Evolutionary conservation across 2,113 vertebrate species (phyloP).

Genomic region (Porphyrio hochstetteri): DNA sequence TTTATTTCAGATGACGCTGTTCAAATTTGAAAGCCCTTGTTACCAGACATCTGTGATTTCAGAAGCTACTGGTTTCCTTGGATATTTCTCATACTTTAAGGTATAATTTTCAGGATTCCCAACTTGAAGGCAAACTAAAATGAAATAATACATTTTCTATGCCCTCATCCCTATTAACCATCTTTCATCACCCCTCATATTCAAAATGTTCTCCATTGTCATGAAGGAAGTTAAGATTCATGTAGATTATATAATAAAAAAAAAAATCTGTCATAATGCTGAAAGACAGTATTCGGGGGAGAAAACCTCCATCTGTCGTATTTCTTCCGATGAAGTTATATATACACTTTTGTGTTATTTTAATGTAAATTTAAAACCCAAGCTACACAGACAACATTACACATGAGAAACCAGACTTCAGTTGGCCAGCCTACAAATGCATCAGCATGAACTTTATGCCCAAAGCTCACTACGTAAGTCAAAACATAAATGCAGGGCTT

Average conservation of each 20-base stretch:
- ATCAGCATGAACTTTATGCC: not conserved
- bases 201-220: not conserved
- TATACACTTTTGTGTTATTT: not conserved
- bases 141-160: not conserved
- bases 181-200: not conserved
- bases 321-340: not conserved
- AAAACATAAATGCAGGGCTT: not conserved
- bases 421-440: not conserved
- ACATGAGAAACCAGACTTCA: not conserved
- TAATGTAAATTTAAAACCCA: not conserved
- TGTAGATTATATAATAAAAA: not conserved
- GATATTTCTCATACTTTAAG: not conserved
- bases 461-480: not conserved
- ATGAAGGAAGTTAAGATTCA: not conserved
- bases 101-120: not conserved
- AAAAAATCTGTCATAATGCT: not conserved
- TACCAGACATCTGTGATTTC: not conserved
- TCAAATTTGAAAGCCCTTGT: not conserved
- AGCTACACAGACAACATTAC: not conserved
- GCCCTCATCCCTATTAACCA: not conserved
- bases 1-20: not conserved
- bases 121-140: not conserved
- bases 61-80: not conserved
- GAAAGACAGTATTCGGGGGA: not conserved
- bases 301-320: not conserved